Conservation (phyloP, 1,140 invertebrate species). For the Macrotrachela quadricornifera region DNA sequence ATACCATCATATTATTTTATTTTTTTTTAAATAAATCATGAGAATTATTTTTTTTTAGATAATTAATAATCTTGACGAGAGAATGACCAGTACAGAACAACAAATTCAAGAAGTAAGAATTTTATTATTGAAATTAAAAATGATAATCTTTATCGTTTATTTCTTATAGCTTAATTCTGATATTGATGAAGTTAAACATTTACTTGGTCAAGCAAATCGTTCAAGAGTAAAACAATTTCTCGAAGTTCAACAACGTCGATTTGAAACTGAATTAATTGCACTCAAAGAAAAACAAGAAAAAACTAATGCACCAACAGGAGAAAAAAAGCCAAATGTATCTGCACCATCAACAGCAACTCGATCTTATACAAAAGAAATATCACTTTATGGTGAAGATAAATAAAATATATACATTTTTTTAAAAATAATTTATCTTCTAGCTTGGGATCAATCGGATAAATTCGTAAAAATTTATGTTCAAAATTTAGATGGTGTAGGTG, state of each 20-base stretch:
- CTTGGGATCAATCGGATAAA: slow-evolving; percentile 69
- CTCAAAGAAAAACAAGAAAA: background rate
- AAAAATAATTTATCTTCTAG: background rate
- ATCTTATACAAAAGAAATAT: slow-evolving; percentile 2
- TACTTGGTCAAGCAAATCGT: background rate
- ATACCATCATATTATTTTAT: too few species aligned
- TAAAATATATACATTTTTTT: background rate
- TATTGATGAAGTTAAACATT: background rate
- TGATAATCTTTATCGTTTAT: too few species aligned
- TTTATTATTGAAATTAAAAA: too few species aligned
- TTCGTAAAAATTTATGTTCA: slow-evolving; percentile 60
- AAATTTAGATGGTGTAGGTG: slow-evolving; percentile 41
- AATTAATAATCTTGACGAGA: too few species aligned
- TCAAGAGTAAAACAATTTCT: background rate
- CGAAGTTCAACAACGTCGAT: background rate
- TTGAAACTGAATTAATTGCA: background rate
- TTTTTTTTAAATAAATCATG: too few species aligned
- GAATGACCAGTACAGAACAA: too few species aligned
- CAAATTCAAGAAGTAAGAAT: too few species aligned
- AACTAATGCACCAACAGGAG: background rate
- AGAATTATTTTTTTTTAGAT: too few species aligned
- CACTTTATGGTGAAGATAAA: background rate
- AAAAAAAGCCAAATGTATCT: background rate
- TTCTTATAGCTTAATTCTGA: background rate
- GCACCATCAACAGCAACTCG: background rate